Base-by-base conservation (phyloP, 2,797 vertebrate species). In the Halcyon badia region DNA sequence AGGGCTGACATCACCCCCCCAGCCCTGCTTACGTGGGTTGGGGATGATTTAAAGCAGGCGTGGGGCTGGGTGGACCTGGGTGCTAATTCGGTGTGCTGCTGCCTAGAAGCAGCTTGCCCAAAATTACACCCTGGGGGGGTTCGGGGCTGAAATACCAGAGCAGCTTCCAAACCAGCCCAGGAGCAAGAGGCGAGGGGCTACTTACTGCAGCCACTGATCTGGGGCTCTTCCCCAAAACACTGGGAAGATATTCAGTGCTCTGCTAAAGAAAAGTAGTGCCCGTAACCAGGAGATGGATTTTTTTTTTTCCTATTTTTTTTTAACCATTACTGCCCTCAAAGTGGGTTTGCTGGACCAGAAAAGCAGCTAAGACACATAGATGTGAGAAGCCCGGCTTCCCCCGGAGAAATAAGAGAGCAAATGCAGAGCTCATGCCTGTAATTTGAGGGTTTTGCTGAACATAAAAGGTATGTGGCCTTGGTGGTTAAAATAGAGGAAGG, bases 391-490 rank as follows among this genome's bases (percentile, higher is more conserved):
- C 31, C 41, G 75, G 14, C 18, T 84, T 82, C 75, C 66, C 49
- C 24, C 15, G 31, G 48, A 52, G 57, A 76, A 58, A 64, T 41
- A 58, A 70, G 11, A 76, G 7, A 85, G 64, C 52, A 44, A 84
- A 76, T 1, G 5, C 72, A 83, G 48, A 82, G 78, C 83, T 76
- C 15, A 12, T 4, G n/a, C 3, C 48, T 85, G 5, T 60, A 87
- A 94, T 95, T 64, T 57, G 58, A 94, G 75, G 78, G 37, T 82
- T 75, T 42, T 46, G 20, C 87, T 77, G 46, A 69, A 72, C 13
- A 39, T 58, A 66, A 94, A 11, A 72, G 60, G 51, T 84, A 84
- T 91, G 94, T 87, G 92, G 94, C 94, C 89, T 87, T 1, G 0
- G 90, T 49, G 87, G 94, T 84, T 88, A 72, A 83, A 90, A 84